Evolutionary conservation across 2,113 vertebrate genomes (phyloP).

Genomic region (Brachypteracias leptosomus): DNA sequence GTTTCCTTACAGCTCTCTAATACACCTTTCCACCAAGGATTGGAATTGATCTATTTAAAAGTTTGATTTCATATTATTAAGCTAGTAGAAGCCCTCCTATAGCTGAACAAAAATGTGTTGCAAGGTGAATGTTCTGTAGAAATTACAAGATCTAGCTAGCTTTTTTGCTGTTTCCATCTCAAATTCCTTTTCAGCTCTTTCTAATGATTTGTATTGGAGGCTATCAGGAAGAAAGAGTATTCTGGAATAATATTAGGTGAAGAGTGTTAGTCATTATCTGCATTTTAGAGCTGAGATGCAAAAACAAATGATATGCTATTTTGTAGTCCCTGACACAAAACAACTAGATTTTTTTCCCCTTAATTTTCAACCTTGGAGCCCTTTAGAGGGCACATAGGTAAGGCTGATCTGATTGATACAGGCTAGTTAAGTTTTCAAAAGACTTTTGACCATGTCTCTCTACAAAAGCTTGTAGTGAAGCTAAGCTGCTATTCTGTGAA

Average conservation of each 20-base stretch:
- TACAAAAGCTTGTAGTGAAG: not conserved
- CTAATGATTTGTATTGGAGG: slow-evolving; percentile 33
- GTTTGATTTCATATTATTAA: slow-evolving; percentile 38
- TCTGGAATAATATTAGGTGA: not conserved
- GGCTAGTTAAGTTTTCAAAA: not conserved
- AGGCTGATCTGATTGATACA: not conserved
- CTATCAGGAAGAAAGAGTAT: slow-evolving; percentile 16
- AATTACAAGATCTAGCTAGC: not conserved
- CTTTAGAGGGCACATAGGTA: not conserved
- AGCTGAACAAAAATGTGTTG: slow-evolving; percentile 28
- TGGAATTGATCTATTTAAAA: slow-evolving; percentile 37
- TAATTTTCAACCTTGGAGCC: not conserved
- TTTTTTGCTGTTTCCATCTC: not conserved
- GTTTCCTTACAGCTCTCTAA: not conserved
- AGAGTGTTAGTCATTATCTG: not conserved
- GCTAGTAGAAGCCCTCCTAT: not conserved
- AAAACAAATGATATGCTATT: not conserved
- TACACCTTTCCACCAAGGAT: not conserved
- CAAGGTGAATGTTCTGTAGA: slow-evolving; percentile 25
- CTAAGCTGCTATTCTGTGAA: not conserved
- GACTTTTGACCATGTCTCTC: not conserved
- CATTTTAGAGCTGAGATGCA: not conserved
- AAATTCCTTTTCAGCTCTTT: not conserved
- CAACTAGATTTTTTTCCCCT: fast-evolving
- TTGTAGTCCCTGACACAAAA: not conserved